Evolutionary conservation across 2,113 vertebrate genomes (phyloP).

Genomic region (Tringa solitaria): DNA sequence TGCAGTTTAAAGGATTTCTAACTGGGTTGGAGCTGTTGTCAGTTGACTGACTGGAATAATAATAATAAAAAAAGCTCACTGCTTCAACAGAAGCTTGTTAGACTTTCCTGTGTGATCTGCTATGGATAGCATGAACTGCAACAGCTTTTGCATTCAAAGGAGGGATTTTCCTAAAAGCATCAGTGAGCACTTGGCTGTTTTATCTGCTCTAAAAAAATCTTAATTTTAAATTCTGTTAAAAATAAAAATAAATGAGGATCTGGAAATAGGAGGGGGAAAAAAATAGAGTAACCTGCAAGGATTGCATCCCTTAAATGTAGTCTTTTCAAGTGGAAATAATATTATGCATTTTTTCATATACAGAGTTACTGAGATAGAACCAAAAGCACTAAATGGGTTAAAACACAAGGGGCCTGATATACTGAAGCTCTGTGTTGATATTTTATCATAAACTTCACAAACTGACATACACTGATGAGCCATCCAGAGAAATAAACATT

Average conservation of each 20-base stretch:
- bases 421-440: not conserved
- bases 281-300: not conserved
- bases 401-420: not conserved
- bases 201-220: not conserved
- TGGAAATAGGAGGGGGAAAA: not conserved
- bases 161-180: slow-evolving; percentile 76
- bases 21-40: slow-evolving; percentile 44
- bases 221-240: slow-evolving; percentile 49
- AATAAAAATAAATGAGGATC: slow-evolving; percentile 44
- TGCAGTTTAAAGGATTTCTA: slow-evolving; percentile 63
- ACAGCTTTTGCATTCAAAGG: slow-evolving; percentile 61
- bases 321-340: not conserved
- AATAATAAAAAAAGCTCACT: slow-evolving; percentile 1
- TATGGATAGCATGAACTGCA: not conserved
- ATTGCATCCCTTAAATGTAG: not conserved
- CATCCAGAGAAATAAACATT: not conserved
- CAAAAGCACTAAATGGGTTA: not conserved
- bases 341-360: not conserved
- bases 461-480: not conserved
- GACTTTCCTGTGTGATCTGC: slow-evolving; percentile 66
- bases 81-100: slow-evolving; percentile 62
- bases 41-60: slow-evolving; percentile 57
- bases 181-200: slow-evolving; percentile 72
- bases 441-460: not conserved
- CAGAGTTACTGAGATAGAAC: not conserved